Conservation (phyloP, 2,888 invertebrate species). For the Cerastoderma edule region DNA sequence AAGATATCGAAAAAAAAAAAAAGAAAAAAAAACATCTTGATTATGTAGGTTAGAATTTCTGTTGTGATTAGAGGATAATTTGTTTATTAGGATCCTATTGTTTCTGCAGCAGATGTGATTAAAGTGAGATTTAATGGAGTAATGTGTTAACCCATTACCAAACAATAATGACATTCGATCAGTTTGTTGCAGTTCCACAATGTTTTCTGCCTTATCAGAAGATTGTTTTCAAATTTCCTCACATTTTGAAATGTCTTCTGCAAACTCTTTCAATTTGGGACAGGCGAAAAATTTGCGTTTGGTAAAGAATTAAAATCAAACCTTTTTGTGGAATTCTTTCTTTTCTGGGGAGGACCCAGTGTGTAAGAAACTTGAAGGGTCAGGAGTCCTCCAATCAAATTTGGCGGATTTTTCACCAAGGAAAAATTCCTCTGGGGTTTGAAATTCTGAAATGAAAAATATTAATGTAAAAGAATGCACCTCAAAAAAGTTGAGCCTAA, state of each 20-base stretch:
- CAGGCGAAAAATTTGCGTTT: neutral
- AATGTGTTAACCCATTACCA: no score
- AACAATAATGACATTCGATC: no score
- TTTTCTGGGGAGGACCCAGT: conserved; percentile 37
- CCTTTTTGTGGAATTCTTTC: conserved; percentile 65
- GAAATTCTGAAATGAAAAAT: conserved; percentile 71
- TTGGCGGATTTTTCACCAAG: conserved; percentile 71
- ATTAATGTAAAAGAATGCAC: neutral
- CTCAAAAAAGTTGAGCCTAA: no score
- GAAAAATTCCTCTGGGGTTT: conserved; percentile 82
- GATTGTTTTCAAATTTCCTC: neutral
- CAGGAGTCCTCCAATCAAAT: conserved; percentile 77
- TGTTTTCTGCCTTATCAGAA: neutral
- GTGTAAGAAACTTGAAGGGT: conserved; percentile 67
- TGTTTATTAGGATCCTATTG: no score
- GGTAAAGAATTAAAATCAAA: conserved; percentile 20
- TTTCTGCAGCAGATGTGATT: no score
- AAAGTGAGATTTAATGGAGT: no score
- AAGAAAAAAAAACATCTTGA: no score
- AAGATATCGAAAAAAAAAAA: no score
- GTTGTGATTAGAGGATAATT: no score
- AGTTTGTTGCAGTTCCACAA: no score
- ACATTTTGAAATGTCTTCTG: neutral
- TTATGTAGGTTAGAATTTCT: no score
- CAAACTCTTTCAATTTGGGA: neutral